Evolutionary conservation across 2,797 vertebrate species (phyloP).

Genomic region (Chloroceryle amazona): DNA sequence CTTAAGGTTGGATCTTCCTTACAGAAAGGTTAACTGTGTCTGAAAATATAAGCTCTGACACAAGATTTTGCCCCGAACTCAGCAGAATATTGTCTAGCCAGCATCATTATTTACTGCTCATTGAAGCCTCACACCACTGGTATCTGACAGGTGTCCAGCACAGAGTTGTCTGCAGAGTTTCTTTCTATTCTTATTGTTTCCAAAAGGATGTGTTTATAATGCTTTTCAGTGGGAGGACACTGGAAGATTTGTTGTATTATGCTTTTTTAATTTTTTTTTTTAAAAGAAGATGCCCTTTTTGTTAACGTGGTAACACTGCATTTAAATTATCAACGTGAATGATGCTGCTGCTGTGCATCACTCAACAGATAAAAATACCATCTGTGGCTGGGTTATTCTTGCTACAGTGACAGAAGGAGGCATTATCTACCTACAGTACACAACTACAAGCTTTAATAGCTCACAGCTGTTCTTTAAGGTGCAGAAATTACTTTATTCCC

Average conservation of each 20-base stretch:
- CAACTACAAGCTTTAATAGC: slow-evolving; percentile 36
- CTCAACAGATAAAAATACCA: background rate
- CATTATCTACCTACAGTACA: background rate
- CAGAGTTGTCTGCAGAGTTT: background rate
- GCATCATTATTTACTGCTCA: background rate
- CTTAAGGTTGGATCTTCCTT: background rate
- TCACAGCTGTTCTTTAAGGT: slow-evolving; percentile 52
- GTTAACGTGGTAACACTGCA: background rate
- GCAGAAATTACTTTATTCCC: slow-evolving; percentile 53
- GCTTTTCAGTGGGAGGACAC: background rate
- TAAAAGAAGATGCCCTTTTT: background rate
- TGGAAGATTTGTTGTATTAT: background rate
- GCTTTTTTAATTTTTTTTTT: background rate
- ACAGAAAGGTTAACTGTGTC: background rate
- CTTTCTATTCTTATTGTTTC: background rate
- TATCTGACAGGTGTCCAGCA: background rate
- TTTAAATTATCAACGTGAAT: background rate
- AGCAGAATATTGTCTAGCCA: background rate
- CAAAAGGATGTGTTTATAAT: background rate
- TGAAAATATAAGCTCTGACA: background rate
- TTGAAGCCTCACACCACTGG: background rate
- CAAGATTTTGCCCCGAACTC: background rate
- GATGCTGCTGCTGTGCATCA: slow-evolving; percentile 6
- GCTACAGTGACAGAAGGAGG: background rate
- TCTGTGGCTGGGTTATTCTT: background rate